A percentile compares a stretch with the other conserved stretches of the same genome.
These are phyloP conservation scores for Spongilla lacustris DNA, from an alignment of 37 sponge, comb jelly and placozoan species.

Conservation along the genomic window DNA sequence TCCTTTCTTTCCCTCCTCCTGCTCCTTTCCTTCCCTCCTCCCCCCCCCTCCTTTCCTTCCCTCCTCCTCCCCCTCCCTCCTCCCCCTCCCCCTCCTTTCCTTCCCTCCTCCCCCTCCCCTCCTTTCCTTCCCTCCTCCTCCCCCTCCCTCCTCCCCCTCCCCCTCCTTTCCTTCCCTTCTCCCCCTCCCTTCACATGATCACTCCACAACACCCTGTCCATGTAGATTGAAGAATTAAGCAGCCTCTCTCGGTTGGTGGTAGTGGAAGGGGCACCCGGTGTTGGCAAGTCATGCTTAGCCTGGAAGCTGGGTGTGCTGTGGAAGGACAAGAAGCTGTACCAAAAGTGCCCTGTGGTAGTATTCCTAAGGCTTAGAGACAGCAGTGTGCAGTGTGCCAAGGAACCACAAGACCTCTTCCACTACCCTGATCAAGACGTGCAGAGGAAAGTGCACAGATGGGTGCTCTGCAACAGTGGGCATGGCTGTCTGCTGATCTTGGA, in stretches of 20 bases:
- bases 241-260: background rate
- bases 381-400: slow-evolving; percentile 3
- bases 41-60: background rate
- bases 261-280: slow-evolving; percentile 36
- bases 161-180: too few species aligned
- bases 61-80: background rate
- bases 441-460: background rate
- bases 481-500: slow-evolving; percentile 21
- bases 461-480: background rate
- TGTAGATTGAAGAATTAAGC: background rate
- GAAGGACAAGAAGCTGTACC: background rate
- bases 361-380: slow-evolving; percentile 13
- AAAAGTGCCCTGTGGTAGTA: background rate
- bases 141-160: too few species aligned
- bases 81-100: background rate
- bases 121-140: too few species aligned
- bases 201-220: background rate
- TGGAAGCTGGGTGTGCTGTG: slow-evolving; percentile 14
- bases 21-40: background rate
- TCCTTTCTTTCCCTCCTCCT: too few species aligned
- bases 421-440: background rate
- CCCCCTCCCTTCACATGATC: background rate
- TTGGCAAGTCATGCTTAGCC: slow-evolving; percentile 35
- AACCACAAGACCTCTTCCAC: background rate
- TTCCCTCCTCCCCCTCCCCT: too few species aligned